Percentiles rank a stretch among this genome's conserved stretches.
Evolutionary conservation across 2,888 invertebrate species (phyloP).

Genomic region (Octonoba sinensis): DNA sequence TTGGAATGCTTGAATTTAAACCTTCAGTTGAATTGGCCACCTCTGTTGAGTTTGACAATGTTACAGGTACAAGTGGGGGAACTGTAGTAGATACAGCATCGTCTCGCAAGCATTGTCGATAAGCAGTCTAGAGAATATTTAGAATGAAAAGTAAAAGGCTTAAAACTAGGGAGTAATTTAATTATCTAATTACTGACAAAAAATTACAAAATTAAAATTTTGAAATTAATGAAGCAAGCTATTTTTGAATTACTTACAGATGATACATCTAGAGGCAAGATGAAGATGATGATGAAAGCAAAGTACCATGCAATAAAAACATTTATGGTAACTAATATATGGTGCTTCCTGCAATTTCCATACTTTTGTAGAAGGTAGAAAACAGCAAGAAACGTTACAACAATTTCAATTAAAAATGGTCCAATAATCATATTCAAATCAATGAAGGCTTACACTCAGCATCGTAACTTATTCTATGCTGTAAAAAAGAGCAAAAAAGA

Average conservation of each 20-base stretch:
- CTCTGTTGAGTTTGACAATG: conserved; percentile 30
- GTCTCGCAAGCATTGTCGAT: conserved; percentile 81
- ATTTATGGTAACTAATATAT: conserved; percentile 90
- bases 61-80: conserved; percentile 7
- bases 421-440: conserved; percentile 53
- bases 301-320: conserved; percentile 99
- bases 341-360: conserved; percentile 95
- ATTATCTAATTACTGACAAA: not conserved
- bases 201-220: conserved; percentile 21
- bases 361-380: conserved; percentile 89
- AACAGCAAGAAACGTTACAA: conserved; percentile 82
- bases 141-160: conserved; percentile 18
- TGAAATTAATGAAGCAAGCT: not conserved
- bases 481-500: no score
- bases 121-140: conserved; percentile 79
- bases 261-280: conserved; percentile 96
- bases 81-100: conserved; percentile 11
- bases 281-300: conserved; percentile 96
- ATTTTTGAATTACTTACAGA: conserved; percentile 80
- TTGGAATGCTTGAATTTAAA: conserved; percentile 15
- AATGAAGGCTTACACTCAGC: no score
- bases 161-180: not conserved
- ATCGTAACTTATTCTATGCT: no score
- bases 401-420: conserved; percentile 84
- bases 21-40: conserved; percentile 21